Evolutionary conservation across 2,113 vertebrate species (phyloP), one percentile per base, ranked within the genome.

Genomic region (Thryonomys swinderianus): DNA sequence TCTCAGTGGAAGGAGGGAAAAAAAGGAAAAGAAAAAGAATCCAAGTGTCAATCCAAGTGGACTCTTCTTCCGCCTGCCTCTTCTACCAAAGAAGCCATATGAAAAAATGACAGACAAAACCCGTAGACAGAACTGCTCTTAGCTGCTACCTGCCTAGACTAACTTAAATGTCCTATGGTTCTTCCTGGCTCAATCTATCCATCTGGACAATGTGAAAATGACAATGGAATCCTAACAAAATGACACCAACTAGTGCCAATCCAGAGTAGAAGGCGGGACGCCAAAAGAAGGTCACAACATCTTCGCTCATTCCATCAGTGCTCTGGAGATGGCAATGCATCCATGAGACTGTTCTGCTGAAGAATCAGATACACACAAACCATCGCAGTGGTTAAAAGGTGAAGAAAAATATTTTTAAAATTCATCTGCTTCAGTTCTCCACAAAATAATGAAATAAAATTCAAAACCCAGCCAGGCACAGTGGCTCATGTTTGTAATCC

Each of bases 381-480:
- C 48, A 78, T 66, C 18, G n/a, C 1, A 30, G 64, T 55, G 76
- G 48, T 91, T 67, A 53, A 78, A 94, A 94, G 14, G 17, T 42
- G 17, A 82, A 45, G 57, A 20, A 85, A 84, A 67, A n/a, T 2
- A 4, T 61, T 74, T 37, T 13, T 2, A 85, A 78, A 21, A 23
- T 79, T 80, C 27, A 32, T 37, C 37, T 82, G 59, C 9, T 57
- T 85, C 45, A 37, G 71, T n/a, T 90, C 73, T 96, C 48, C 66
- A 78, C 2, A 78, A 93, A 89, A 87, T 83, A 81, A 92, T 25
- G 3, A 80, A 73, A 89, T 37, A 79, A 74, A 74, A 91, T 42
- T 62, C 21, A 73, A 62, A 85, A 78, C 34, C 59, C 42, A 55
- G 45, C 32, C 45, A 78, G 74, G 48, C 17, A 21, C 21, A 17